Evolutionary conservation across 2,113 vertebrate genomes (phyloP), one percentile per base, ranked within the genome.

Genomic region (Lipophrys pholis): DNA sequence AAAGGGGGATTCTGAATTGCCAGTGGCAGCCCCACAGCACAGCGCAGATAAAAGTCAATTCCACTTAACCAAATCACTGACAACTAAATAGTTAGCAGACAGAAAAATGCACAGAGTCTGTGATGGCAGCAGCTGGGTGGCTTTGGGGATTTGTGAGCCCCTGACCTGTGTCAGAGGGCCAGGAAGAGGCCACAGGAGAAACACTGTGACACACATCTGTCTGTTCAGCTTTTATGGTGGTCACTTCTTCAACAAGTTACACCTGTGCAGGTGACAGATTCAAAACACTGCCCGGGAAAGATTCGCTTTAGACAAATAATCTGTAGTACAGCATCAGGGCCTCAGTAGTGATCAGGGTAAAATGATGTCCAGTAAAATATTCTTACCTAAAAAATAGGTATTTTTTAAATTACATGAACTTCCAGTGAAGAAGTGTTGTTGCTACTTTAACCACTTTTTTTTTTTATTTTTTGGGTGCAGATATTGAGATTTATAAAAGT

Each of bases 41-140:
- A 93, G 93, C 88, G 89, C 95, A 93, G 87, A 98, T 97, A 96
- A 97, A 96, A 97, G 96, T 97, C 96, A 97, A 97, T 97, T 95
- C 93, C 94, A 97, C 95, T 98, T 97, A 97, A 95, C 90, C 91
- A 95, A 96, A 96, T 94, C 95, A 93, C 95, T 95, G 95, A 95
- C 95, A 95, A 97, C 95, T 96, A 97, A 97, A 97, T 97, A 97
- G 97, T 97, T 96, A 92, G 84, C 91, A 93, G 93, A 95, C 90
- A 92, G 93, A 96, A 95, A 95, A 94, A 95, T 96, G 94, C 91
- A 76, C 81, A 30, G 79, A 89, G 66, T 56, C 89, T 76, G 89
- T 81, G 91, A 90, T 83, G 90, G 90, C 82, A 77, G 86, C 80
- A 72, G 87, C 83, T 89, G 70, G 73, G 82, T 76, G 84, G 82